Conservation (phyloP, 1,140 invertebrate species). For the Anagrus nilaparvatae region DNA sequence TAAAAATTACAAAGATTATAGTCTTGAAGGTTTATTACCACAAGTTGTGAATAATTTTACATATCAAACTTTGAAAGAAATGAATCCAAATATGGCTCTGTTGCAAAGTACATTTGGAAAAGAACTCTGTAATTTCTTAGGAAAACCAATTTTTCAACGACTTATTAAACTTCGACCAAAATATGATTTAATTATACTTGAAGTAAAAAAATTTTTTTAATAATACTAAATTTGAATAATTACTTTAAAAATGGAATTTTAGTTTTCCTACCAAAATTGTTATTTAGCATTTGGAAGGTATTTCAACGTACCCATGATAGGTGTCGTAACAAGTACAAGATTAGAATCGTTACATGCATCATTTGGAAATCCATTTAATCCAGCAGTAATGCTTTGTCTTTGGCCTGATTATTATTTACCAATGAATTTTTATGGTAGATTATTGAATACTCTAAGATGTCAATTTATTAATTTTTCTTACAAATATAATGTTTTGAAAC, state of each 20-base stretch:
- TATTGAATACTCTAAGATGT: constrained; percentile 1
- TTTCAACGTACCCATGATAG: constrained; percentile 12
- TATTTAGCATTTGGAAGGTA: constrained; percentile 8
- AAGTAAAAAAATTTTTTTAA: constrained; percentile 11
- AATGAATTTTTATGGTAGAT: constrained; percentile 12
- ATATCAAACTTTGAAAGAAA: too few species aligned
- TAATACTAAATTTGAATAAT: neutral
- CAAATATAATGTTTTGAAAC: neutral
- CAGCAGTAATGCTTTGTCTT: constrained; percentile 5
- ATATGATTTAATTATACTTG: constrained; percentile 18
- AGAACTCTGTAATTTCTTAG: constrained; percentile 14
- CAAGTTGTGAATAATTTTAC: constrained; percentile 13
- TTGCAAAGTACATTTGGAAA: too few species aligned
- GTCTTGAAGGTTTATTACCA: constrained; percentile 15
- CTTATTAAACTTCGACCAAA: constrained; percentile 15
- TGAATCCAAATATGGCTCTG: too few species aligned
- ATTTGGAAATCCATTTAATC: constrained; percentile 5
- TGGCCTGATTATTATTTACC: neutral
- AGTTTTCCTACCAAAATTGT: constrained; percentile 3
- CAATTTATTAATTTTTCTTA: too few species aligned
- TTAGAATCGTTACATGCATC: constrained; percentile 4
- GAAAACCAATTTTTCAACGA: constrained; percentile 12
- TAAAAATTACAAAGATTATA: constrained; percentile 29
- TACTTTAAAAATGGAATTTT: neutral
- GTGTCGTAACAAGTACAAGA: constrained; percentile 3